Percentiles rank a stretch among this genome's conserved stretches.
phyloP scores from a whole-genome alignment of 37 sponge, comb jelly and placozoan genomes.

The Mnemiopsis leidyi region DNA sequence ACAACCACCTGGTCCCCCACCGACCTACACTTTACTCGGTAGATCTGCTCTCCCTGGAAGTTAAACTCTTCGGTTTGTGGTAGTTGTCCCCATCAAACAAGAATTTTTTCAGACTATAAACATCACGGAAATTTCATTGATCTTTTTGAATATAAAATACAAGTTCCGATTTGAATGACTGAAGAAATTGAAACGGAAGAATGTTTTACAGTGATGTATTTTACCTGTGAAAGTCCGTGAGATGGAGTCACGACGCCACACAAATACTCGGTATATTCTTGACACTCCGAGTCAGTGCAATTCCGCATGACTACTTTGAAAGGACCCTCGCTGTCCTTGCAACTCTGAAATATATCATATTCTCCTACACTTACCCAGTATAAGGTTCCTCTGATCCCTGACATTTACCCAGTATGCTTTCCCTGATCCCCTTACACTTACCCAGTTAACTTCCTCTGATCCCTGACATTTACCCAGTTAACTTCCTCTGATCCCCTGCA shows the following conservation, averaged over 20 bases:
- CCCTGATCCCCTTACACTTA: neutral
- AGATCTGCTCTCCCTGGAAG: neutral
- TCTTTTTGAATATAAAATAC: too few relatives aligned
- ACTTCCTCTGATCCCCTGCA: neutral
- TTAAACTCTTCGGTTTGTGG: too few relatives aligned
- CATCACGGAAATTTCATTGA: too few relatives aligned
- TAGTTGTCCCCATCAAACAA: too few relatives aligned
- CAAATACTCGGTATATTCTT: neutral
- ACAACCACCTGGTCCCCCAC: neutral
- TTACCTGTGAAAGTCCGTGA: neutral
- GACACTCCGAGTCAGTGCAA: neutral
- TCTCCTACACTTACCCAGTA: neutral
- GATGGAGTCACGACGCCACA: neutral
- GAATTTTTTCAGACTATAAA: too few relatives aligned
- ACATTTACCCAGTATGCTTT: neutral
- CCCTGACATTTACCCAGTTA: neutral
- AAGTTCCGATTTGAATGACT: too few relatives aligned
- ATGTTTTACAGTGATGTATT: neutral
- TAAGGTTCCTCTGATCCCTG: too few relatives aligned
- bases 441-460: neutral
- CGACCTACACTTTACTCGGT: neutral
- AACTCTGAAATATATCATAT: neutral
- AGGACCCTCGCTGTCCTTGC: neutral
- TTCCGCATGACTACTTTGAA: neutral
- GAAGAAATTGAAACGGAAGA: too few relatives aligned